These are phyloP conservation scores for Mythimna pallens DNA, from an alignment of 2,888 invertebrate genomes.

Conservation along the genomic window DNA sequence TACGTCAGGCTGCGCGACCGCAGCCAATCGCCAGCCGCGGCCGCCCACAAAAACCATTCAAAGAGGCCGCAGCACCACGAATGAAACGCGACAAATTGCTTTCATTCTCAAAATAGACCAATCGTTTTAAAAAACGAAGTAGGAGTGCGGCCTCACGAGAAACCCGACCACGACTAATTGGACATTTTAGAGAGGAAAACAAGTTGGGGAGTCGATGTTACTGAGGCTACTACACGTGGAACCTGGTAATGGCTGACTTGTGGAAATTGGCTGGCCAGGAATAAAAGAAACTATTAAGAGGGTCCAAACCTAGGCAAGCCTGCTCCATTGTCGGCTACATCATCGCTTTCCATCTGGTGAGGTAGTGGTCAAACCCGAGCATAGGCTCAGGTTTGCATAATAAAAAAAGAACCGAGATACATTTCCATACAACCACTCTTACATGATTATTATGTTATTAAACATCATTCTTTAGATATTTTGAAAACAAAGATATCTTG, in stretches of 20 bases:
- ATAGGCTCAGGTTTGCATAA: too few relatives aligned
- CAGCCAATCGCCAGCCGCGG: constrained; percentile 79
- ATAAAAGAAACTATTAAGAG: neutral
- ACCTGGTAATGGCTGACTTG: neutral
- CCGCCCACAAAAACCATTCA: constrained; percentile 87
- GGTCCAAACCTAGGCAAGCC: too few relatives aligned
- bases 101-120: constrained; percentile 85
- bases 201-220: constrained; percentile 11
- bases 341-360: too few relatives aligned
- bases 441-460: too few relatives aligned
- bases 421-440: too few relatives aligned
- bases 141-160: constrained; percentile 76
- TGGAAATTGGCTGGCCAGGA: neutral
- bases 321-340: too few relatives aligned
- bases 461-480: too few relatives aligned
- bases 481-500: too few relatives aligned
- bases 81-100: constrained; percentile 87
- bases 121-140: constrained; percentile 77
- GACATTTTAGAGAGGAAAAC: constrained; percentile 69
- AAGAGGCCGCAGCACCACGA: constrained; percentile 83
- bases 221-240: constrained; percentile 5
- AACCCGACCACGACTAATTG: constrained; percentile 81
- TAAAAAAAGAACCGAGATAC: too few relatives aligned
- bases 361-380: too few relatives aligned
- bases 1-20: constrained; percentile 66